A percentile compares a stretch with the other conserved stretches of the same genome.
phyloP scores from a whole-genome alignment of 2,888 invertebrate species.

The Syrphus vitripennis region DNA sequence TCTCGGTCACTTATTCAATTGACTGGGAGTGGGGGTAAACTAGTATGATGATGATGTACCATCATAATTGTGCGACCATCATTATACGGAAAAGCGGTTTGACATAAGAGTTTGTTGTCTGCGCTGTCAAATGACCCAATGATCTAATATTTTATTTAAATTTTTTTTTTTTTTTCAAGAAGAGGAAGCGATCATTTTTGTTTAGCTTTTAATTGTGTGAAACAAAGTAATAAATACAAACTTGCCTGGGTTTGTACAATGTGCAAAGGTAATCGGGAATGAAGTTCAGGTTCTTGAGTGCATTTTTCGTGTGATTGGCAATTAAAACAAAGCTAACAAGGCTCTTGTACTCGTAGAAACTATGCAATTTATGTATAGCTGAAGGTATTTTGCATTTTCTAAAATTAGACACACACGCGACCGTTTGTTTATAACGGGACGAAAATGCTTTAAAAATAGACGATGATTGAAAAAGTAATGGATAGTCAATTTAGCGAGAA shows the following conservation, averaged over 20 bases:
- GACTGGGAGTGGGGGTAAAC: conserved; percentile 47
- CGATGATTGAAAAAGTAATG: neutral
- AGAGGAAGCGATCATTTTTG: conserved; percentile 67
- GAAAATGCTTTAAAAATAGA: neutral
- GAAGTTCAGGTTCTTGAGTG: neutral
- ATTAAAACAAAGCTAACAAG: neutral
- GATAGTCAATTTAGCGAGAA: neutral
- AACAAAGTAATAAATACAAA: conserved; percentile 1
- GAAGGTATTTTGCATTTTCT: neutral
- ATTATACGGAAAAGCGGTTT: conserved; percentile 21
- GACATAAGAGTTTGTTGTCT: conserved; percentile 33
- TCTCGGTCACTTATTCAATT: conserved; percentile 72
- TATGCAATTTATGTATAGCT: neutral
- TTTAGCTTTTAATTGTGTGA: conserved; percentile 53
- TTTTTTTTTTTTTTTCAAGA: neutral
- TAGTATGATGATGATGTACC: conserved; percentile 37
- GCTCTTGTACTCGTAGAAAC: too few relatives aligned
- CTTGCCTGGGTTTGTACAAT: neutral
- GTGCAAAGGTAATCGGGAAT: neutral
- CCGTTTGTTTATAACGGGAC: neutral
- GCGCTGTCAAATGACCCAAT: conserved; percentile 63
- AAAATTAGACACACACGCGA: conserved; percentile 7
- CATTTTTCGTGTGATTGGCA: neutral
- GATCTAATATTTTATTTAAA: conserved; percentile 43
- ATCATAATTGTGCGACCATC: conserved; percentile 45